Evolutionary conservation across 2,888 invertebrate species (phyloP).

Genomic region (Pemphredon lugubris): DNA sequence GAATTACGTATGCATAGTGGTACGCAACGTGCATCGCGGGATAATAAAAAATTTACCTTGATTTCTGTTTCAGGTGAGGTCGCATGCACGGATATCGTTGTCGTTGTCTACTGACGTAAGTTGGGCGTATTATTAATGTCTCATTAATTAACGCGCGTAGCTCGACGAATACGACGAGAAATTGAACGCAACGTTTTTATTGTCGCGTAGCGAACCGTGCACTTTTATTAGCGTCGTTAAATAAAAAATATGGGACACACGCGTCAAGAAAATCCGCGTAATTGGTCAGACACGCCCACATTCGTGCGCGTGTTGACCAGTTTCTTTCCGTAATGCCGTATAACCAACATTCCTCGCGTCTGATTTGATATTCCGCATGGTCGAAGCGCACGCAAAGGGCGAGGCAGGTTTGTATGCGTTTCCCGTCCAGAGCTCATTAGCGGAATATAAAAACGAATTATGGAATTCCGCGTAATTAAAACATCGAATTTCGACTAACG

Average conservation of each 20-base stretch:
- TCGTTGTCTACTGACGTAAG: conserved; percentile 25
- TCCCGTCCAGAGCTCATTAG: conserved; percentile 4
- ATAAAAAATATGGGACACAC: neutral
- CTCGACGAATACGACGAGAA: neutral
- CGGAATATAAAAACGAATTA: no score
- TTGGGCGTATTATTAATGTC: conserved; percentile 1
- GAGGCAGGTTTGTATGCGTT: conserved; percentile 9
- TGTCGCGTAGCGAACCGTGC: no score
- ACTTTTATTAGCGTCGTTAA: neutral
- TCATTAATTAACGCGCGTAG: neutral
- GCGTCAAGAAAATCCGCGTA: neutral
- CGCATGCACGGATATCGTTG: neutral
- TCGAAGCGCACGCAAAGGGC: conserved; percentile 20
- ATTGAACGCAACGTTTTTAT: no score
- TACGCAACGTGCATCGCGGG: neutral
- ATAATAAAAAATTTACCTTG: neutral
- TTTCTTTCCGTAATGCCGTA: conserved; percentile 21
- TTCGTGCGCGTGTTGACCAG: conserved; percentile 11
- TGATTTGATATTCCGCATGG: conserved; percentile 6
- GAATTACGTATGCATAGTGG: no score
- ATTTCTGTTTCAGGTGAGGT: conserved; percentile 44
- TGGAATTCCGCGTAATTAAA: no score
- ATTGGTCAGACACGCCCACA: conserved; percentile 8
- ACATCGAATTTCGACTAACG: no score
- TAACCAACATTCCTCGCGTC: conserved; percentile 38